A percentile compares a stretch with the other conserved stretches of the same genome.
Evolutionary conservation across 1,140 invertebrate species (phyloP).

Genomic region (Atta texana): DNA sequence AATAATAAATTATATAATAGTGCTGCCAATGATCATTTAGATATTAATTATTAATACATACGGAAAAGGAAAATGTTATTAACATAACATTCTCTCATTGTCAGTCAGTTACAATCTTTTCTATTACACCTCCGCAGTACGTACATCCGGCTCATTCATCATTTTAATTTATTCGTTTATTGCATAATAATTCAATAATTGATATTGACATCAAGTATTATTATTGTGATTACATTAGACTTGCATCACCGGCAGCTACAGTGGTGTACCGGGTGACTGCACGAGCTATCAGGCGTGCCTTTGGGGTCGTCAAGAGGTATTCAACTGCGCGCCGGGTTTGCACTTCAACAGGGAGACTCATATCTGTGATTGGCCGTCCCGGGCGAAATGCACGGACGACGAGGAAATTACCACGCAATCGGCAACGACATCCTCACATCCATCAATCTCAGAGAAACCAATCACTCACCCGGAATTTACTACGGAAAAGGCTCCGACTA

Average conservation of each 20-base stretch:
- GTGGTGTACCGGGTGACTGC: slow-evolving; percentile 90
- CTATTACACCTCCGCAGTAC: not conserved
- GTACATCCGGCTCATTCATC: slow-evolving; percentile 17
- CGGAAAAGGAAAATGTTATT: too few species aligned
- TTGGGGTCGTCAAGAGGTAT: slow-evolving; percentile 91
- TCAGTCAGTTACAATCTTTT: too few species aligned
- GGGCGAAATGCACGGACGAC: slow-evolving; percentile 88
- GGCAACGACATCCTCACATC: not conserved
- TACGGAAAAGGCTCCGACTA: not conserved
- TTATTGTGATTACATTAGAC: slow-evolving; percentile 74
- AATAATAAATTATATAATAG: not conserved
- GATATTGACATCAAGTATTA: slow-evolving; percentile 11
- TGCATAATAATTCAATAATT: slow-evolving; percentile 1
- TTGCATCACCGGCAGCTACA: slow-evolving; percentile 90
- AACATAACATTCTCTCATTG: not conserved
- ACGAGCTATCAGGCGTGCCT: slow-evolving; percentile 92
- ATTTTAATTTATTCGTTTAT: slow-evolving; percentile 33
- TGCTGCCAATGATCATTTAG: not conserved
- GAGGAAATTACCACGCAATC: not conserved
- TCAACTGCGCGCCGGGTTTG: slow-evolving; percentile 91
- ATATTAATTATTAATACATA: not conserved
- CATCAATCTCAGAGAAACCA: slow-evolving; percentile 16
- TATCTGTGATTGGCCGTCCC: slow-evolving; percentile 93
- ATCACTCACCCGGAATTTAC: not conserved
- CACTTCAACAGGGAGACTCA: slow-evolving; percentile 91